phyloP scores from a whole-genome alignment of 2,113 vertebrate genomes.

The Tympanuchus pallidicinctus region DNA sequence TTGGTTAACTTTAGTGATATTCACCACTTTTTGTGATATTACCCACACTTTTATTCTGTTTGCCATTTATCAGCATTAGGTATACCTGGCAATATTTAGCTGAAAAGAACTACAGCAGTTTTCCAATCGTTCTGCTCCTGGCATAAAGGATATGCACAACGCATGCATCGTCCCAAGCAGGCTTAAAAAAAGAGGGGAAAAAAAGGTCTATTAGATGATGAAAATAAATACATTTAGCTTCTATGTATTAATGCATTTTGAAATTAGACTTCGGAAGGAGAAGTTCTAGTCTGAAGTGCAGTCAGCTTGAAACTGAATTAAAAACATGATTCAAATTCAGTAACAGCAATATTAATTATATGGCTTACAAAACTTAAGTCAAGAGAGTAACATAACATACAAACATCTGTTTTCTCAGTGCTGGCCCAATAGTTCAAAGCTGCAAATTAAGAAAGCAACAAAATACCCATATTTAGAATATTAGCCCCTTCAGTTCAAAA shows the following conservation, averaged over 20 bases:
- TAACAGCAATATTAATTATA: neutral
- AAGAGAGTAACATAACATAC: fast-evolving
- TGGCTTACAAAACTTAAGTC: neutral
- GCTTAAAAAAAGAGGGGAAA: neutral
- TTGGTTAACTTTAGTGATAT: neutral
- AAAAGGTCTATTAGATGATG: neutral
- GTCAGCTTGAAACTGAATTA: neutral
- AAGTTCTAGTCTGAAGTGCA: neutral
- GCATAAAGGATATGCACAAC: neutral
- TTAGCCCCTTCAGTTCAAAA: neutral
- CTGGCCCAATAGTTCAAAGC: neutral
- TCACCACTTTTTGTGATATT: neutral
- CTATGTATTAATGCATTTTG: neutral
- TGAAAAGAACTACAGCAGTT: neutral
- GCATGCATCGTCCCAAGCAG: fast-evolving
- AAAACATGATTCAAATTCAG: neutral
- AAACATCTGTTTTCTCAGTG: neutral
- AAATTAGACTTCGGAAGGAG: neutral
- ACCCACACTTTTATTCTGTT: neutral
- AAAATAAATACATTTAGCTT: neutral
- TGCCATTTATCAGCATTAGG: neutral
- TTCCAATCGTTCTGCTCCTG: neutral
- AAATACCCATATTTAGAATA: fast-evolving
- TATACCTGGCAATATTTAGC: fast-evolving
- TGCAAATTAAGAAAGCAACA: neutral